A percentile compares a stretch with the other conserved stretches of the same genome.
Evolutionary conservation across 1,140 invertebrate genomes (phyloP).

Genomic region (Piezodorus guildinii): DNA sequence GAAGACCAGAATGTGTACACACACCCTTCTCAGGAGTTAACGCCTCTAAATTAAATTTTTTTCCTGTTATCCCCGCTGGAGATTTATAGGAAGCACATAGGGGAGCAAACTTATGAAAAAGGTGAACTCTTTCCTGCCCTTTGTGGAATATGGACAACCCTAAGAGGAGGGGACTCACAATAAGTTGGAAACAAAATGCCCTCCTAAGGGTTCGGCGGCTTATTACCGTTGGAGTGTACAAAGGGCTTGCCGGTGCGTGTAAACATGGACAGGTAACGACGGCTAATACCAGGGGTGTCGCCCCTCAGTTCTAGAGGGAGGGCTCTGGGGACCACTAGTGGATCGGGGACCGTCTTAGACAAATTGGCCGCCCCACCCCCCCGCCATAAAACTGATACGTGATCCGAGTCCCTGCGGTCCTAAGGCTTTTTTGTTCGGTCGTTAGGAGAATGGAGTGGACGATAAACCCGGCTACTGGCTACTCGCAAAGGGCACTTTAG

Average conservation of each 20-base stretch:
- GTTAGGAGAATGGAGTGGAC: too few relatives aligned
- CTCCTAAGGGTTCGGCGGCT: background rate
- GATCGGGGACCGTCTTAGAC: background rate
- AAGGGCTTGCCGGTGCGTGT: background rate
- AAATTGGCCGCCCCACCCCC: too few relatives aligned
- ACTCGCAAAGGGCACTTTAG: too few relatives aligned
- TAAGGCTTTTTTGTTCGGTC: too few relatives aligned
- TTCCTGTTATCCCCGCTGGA: too few relatives aligned
- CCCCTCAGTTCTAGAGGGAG: background rate
- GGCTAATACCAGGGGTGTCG: background rate
- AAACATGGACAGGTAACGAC: background rate
- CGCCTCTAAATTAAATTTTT: too few relatives aligned
- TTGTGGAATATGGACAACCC: background rate
- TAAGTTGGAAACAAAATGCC: background rate
- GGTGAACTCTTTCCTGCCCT: background rate
- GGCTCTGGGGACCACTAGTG: background rate
- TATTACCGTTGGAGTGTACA: background rate
- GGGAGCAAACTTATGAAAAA: too few relatives aligned
- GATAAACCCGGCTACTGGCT: too few relatives aligned
- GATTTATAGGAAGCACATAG: too few relatives aligned
- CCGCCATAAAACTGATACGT: background rate
- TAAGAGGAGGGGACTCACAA: background rate
- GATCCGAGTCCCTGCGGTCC: background rate
- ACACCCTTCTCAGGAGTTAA: too few relatives aligned
- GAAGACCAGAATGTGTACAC: too few relatives aligned